These are phyloP conservation scores for Drosophila trichaetosa DNA, from an alignment of 2,888 invertebrate genomes.

Conservation along the genomic window DNA sequence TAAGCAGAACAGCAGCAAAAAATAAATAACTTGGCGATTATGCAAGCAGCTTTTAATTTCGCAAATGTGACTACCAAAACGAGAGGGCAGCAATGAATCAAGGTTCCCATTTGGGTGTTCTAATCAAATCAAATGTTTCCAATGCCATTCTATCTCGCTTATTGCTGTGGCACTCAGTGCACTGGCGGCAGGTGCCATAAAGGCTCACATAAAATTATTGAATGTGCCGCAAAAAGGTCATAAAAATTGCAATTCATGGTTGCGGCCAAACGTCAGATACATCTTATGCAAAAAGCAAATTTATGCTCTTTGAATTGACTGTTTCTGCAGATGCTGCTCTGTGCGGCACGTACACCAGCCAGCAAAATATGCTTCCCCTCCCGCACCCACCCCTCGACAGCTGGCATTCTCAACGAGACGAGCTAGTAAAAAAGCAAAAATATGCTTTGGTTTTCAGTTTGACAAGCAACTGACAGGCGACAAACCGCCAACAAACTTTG, in stretches of 20 bases:
- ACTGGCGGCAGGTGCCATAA: constrained; percentile 47
- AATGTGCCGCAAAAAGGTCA: constrained; percentile 55
- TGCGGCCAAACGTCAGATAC: constrained; percentile 41
- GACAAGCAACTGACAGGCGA: constrained; percentile 51
- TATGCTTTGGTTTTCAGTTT: constrained; percentile 31
- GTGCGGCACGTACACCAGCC: constrained; percentile 14
- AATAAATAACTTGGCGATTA: constrained; percentile 68
- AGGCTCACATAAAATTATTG: constrained; percentile 59
- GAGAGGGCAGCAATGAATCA: constrained; percentile 41
- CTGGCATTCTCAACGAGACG: constrained; percentile 8
- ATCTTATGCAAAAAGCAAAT: constrained; percentile 64
- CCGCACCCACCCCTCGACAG: background rate
- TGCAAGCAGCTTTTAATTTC: constrained; percentile 72
- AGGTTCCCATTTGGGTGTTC: constrained; percentile 44
- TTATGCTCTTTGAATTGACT: constrained; percentile 65
- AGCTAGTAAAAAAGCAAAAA: constrained; percentile 6
- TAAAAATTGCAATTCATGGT: constrained; percentile 69
- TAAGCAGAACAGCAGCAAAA: constrained; percentile 21
- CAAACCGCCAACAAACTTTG: constrained; percentile 44
- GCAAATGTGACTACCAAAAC: constrained; percentile 56
- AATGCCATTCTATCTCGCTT: constrained; percentile 4
- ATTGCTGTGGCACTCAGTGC: background rate
- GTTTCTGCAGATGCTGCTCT: constrained; percentile 33
- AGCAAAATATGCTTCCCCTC: background rate
- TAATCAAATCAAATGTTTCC: constrained; percentile 57